These are phyloP conservation scores for Sebastes cheni DNA, from an alignment of 2,797 vertebrate species.

Conservation along the genomic window DNA sequence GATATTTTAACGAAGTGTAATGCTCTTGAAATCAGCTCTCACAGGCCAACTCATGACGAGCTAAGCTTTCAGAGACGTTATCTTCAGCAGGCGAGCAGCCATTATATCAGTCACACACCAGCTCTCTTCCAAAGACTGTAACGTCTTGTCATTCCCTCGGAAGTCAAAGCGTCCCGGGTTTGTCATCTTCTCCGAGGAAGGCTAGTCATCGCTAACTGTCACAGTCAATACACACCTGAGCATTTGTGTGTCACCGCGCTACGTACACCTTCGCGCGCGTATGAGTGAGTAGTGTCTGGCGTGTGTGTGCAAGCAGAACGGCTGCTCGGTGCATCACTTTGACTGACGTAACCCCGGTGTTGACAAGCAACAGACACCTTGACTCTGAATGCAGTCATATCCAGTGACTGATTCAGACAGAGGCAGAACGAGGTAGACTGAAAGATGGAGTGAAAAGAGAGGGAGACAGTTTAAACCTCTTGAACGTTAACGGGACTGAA, in stretches of 20 bases:
- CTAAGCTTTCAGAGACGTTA: conserved; percentile 55
- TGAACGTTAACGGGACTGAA: conserved; percentile 80
- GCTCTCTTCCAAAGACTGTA: conserved; percentile 71
- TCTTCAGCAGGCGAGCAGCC: conserved; percentile 65
- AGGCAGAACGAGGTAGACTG: conserved; percentile 71
- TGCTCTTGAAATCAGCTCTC: conserved; percentile 47
- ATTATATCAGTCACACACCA: conserved; percentile 76
- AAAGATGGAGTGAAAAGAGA: conserved; percentile 74
- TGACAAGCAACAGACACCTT: conserved; percentile 84
- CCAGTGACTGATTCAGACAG: conserved; percentile 82
- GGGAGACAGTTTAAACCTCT: conserved; percentile 78
- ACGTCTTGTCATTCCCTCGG: conserved; percentile 72
- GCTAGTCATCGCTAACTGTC: conserved; percentile 81
- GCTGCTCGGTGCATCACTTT: conserved; percentile 75
- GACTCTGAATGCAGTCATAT: conserved; percentile 80
- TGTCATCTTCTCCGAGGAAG: conserved; percentile 77
- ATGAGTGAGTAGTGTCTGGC: conserved; percentile 73
- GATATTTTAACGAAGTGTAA: conserved; percentile 18
- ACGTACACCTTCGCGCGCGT: conserved; percentile 54
- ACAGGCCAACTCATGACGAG: conserved; percentile 48
- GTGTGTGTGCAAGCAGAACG: conserved; percentile 88
- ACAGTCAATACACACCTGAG: conserved; percentile 80
- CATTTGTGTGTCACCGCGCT: conserved; percentile 72
- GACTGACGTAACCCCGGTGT: conserved; percentile 82
- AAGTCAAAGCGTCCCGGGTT: conserved; percentile 75